Conservation (phyloP, 2,113 vertebrate genomes). For the Nothocercus julius region DNA sequence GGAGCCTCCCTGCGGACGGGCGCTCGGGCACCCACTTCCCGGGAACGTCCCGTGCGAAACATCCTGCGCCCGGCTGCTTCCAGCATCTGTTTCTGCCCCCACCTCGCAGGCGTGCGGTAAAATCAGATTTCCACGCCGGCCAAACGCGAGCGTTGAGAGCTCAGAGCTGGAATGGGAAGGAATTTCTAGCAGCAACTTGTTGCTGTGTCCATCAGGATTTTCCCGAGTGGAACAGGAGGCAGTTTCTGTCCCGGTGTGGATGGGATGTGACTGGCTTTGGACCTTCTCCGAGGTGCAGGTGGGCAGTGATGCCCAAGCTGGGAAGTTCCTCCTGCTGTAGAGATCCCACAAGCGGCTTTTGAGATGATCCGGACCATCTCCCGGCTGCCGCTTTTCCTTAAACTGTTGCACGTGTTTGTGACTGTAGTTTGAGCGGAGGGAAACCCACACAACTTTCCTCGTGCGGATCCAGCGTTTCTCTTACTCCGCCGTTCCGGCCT, state of each 20-base stretch:
- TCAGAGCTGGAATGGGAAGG: fast-evolving
- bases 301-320: background rate
- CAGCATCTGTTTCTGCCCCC: background rate
- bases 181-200: fast-evolving
- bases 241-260: background rate
- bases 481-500: background rate
- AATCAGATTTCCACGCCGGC: fast-evolving
- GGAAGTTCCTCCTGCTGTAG: background rate
- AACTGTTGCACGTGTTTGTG: too few species aligned
- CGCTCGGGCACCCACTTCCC: background rate
- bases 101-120: fast-evolving
- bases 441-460: fast-evolving
- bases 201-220: background rate
- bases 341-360: fast-evolving
- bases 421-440: background rate
- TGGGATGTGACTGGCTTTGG: fast-evolving
- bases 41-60: background rate
- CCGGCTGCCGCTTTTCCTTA: background rate
- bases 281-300: background rate
- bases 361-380: background rate
- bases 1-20: background rate
- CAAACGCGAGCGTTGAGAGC: fast-evolving
- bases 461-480: fast-evolving
- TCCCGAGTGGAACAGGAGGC: too few species aligned
- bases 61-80: background rate